Evolutionary conservation across 2,888 invertebrate genomes (phyloP), one percentile per base, ranked within the genome.

Genomic region (Pseudococcus longispinus): DNA sequence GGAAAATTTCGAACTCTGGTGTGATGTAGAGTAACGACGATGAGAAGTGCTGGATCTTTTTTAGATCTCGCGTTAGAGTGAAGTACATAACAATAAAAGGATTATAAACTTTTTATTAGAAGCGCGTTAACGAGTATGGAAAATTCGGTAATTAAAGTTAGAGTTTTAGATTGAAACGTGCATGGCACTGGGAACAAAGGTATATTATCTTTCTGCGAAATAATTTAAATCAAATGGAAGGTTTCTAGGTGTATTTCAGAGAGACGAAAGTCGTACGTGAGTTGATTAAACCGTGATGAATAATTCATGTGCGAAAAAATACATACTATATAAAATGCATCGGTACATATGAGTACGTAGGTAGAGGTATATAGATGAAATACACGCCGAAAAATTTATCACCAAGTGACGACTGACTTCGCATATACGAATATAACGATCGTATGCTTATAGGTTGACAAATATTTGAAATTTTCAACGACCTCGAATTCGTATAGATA

Each of bases 201-300:
- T 60, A 60, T 60, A 60, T 60, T 60, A 60, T 23, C 60, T 60
- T 60, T 60, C 60, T 60, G 60, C 60, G 60, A 60, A 60, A 60
- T 60, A 23, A 60, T 60, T 60, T 23, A 60, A 60, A 60, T 60
- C 20, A 60, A 60, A 60, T 60, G 60, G 60, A 60, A 60, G 60
- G 60, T 60, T 60, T 60, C 60, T 20, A 60, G 23, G 60, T 60
- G 60, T 60, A 60, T 60, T 60, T 1, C 32, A 32, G 32, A 32
- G 32, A 11, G 23, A 60, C 60, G 60, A 60, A 60, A 60, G 23
- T 60, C 60, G 60, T 60, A 60, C 60, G 20, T 20, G 11, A 60
- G 60, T 60, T 60, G 60, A 60, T 60, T 60, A 60, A 60, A 60
- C 60, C 60, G 20, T 20, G 60, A 60, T 60, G 60, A 60, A 60